Evolutionary conservation across 2,888 invertebrate species (phyloP), one percentile per base, ranked within the genome.

Genomic region (Charanyca ferruginea): DNA sequence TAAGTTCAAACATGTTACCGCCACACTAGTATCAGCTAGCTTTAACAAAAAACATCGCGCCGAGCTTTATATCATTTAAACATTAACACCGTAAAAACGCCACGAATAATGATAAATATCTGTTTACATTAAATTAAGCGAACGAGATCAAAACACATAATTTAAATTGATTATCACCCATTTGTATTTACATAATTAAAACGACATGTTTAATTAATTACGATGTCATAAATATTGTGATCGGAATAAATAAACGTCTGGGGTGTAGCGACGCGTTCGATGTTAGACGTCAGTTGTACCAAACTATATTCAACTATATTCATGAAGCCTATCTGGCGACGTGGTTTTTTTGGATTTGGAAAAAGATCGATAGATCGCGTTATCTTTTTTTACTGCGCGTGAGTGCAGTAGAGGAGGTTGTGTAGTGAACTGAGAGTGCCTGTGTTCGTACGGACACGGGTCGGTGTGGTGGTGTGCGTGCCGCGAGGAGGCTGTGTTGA

Each of bases 391-490:
- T 94, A 91, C 88, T 95, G 94, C 94, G 95, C 94, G 95, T 95
- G 95, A 95, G 95, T 95, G 95, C 94, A 94, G 93, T 91, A 92
- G 93, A 93, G 89, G 95, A 95, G 94, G 95, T 93, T 93, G 93
- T 94, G 90, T 95, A 89, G 91, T 89, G 88, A 87, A 94, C 94
- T 95, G 94, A 94, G 94, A 93, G 95, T 94, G 92, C 91, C 91
- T 94, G 94, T 94, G 94, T 93, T 91, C 86, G 94, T 94, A 90
- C 87, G 85, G 88, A 91, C 87, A 91, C 90, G 89, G 86, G 80
- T 73, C 60, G 73, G 80, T 76, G 79, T 80, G 84, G 18, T 77
- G 70, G 94, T 94, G 94, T 94, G 94, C 87, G 94, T 92, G 89
- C 80, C 80, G 51, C 78, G 80, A 85, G 87, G 93, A 92, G 93